Evolutionary conservation across 2,113 vertebrate species (phyloP).

Genomic region (Chionodraco myersi): DNA sequence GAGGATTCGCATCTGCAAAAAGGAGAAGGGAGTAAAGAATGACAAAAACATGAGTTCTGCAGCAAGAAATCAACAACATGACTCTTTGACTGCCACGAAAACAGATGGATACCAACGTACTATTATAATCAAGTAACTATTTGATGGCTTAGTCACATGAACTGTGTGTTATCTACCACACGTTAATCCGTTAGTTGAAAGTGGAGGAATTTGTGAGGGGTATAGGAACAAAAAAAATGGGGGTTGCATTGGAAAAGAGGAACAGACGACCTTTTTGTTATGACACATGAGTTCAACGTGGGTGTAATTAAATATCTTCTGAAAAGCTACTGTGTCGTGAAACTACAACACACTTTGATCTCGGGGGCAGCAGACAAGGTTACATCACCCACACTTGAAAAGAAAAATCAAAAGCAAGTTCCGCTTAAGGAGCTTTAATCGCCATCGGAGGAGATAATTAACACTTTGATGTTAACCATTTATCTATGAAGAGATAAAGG

Average conservation of each 20-base stretch:
- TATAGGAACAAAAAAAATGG: conserved; percentile 6
- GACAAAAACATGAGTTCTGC: conserved; percentile 1
- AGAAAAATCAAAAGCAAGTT: conserved; percentile 31
- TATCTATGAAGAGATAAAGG: not conserved
- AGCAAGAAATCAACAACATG: not conserved
- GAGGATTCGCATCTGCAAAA: conserved; percentile 93
- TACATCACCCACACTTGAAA: conserved; percentile 46
- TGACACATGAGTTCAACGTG: conserved; percentile 36
- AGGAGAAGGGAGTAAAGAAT: not conserved
- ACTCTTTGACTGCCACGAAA: not conserved
- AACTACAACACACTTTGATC: conserved; percentile 59
- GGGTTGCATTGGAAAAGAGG: not conserved
- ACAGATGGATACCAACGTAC: not conserved
- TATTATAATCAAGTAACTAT: conserved; percentile 1
- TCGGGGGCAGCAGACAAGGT: conserved; percentile 35
- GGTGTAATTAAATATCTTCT: conserved; percentile 59
- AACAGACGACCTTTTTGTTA: conserved; percentile 49
- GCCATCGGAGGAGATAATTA: conserved; percentile 21
- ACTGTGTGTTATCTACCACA: conserved; percentile 19
- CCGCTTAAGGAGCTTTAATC: conserved; percentile 38
- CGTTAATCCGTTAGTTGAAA: conserved; percentile 44
- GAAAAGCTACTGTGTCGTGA: conserved; percentile 48
- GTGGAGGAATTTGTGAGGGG: conserved; percentile 38
- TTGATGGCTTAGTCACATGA: conserved; percentile 22
- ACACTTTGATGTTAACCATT: conserved; percentile 50